Evolutionary conservation across 2,797 vertebrate genomes (phyloP).

Genomic region (Clarias laeviceps): DNA sequence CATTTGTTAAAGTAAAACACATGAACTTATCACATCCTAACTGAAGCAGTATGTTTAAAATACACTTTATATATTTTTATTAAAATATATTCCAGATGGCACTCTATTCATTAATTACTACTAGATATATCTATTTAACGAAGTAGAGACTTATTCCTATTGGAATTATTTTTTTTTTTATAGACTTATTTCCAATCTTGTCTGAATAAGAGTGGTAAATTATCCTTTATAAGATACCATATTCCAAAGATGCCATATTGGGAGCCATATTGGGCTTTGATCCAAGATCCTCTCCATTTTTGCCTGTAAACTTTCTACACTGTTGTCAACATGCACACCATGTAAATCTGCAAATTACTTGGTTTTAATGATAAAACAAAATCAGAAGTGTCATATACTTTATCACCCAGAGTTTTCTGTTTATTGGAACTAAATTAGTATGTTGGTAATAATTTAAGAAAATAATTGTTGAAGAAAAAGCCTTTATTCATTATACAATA

Average conservation of each 20-base stretch:
- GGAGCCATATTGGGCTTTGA: background rate
- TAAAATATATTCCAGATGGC: background rate
- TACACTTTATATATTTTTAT: background rate
- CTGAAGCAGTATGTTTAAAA: background rate
- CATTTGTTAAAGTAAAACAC: background rate
- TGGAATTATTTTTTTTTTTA: no score
- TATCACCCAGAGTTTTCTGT: background rate
- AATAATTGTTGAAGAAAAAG: background rate
- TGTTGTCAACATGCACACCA: background rate
- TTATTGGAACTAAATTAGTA: background rate
- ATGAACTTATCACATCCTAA: background rate
- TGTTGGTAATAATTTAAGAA: background rate
- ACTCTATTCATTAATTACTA: background rate
- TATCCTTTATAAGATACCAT: background rate
- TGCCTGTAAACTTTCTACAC: background rate
- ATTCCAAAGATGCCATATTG: background rate
- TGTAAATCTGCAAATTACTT: background rate
- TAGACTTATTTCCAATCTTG: background rate
- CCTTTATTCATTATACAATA: no score
- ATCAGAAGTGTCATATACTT: slow-evolving; percentile 28
- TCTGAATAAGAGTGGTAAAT: background rate
- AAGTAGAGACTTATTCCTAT: no score
- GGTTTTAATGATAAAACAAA: slow-evolving; percentile 40
- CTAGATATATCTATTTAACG: background rate
- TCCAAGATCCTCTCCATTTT: background rate